Percentiles rank a stretch among this genome's conserved stretches.
These are phyloP conservation scores for Brenthis daphne DNA, from an alignment of 2,888 invertebrate species.

Conservation along the genomic window DNA sequence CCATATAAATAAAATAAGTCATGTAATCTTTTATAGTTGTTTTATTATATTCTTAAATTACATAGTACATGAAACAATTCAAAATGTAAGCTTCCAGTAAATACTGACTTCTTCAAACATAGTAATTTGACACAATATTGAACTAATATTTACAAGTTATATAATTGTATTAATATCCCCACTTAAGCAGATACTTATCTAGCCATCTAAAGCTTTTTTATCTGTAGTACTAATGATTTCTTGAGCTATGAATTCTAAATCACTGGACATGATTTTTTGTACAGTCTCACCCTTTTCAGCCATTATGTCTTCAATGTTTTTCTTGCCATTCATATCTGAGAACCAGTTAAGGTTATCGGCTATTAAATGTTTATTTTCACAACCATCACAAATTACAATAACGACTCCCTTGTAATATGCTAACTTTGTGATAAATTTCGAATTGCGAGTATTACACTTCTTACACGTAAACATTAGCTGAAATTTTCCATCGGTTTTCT, in stretches of 20 bases:
- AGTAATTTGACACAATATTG: not conserved
- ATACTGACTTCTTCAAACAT: not conserved
- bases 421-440: slow-evolving; percentile 90
- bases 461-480: slow-evolving; percentile 94
- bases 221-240: slow-evolving; percentile 56
- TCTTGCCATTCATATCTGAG: slow-evolving; percentile 87
- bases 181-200: not conserved
- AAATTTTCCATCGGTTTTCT: slow-evolving; percentile 79
- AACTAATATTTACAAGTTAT: not conserved
- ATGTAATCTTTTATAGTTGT: slow-evolving; percentile 35
- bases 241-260: slow-evolving; percentile 74
- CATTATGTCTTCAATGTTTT: slow-evolving; percentile 95
- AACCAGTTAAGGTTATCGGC: slow-evolving; percentile 99
- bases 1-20: slow-evolving; percentile 40
- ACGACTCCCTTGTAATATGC: slow-evolving; percentile 95
- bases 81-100: not conserved
- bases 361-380: slow-evolving; percentile 94
- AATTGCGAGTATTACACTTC: slow-evolving; percentile 89
- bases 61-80: not conserved
- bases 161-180: no score
- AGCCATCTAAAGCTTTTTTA: slow-evolving; percentile 44
- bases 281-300: slow-evolving; percentile 94
- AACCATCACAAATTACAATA: slow-evolving; percentile 93
- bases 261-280: slow-evolving; percentile 74
- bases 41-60: slow-evolving; percentile 17